Evolutionary conservation across 2,113 vertebrate genomes (phyloP).

Genomic region (Merops nubicus): DNA sequence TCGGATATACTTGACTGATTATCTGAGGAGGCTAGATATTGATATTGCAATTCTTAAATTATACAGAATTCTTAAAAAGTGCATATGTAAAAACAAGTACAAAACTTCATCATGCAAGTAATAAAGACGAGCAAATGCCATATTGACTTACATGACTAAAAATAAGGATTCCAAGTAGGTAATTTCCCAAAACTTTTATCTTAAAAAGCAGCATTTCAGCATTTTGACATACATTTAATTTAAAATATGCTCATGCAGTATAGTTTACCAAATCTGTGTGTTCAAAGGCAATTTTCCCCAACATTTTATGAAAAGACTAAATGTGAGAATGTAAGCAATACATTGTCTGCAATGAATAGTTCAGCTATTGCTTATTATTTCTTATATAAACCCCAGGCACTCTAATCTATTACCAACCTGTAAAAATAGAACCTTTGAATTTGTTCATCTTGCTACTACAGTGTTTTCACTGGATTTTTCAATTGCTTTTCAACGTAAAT

Average conservation of each 20-base stretch:
- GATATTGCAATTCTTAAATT: not conserved
- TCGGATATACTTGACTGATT: not conserved
- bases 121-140: not conserved
- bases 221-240: not conserved
- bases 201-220: not conserved
- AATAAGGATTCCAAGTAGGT: not conserved
- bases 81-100: not conserved
- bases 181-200: not conserved
- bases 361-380: not conserved
- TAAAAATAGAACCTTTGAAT: not conserved
- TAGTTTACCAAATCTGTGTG: not conserved
- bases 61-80: not conserved
- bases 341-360: not conserved
- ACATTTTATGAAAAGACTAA: not conserved
- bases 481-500: not conserved
- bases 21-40: not conserved
- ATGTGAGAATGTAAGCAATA: not conserved
- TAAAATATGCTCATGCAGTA: not conserved
- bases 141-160: not conserved
- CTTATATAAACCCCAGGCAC: not conserved
- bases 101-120: not conserved
- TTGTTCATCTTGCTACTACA: not conserved
- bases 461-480: not conserved
- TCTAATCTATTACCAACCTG: not conserved
- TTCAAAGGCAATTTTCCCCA: not conserved